Conservation (phyloP, 2,888 invertebrate genomes). For the Ochropacha duplaris region DNA sequence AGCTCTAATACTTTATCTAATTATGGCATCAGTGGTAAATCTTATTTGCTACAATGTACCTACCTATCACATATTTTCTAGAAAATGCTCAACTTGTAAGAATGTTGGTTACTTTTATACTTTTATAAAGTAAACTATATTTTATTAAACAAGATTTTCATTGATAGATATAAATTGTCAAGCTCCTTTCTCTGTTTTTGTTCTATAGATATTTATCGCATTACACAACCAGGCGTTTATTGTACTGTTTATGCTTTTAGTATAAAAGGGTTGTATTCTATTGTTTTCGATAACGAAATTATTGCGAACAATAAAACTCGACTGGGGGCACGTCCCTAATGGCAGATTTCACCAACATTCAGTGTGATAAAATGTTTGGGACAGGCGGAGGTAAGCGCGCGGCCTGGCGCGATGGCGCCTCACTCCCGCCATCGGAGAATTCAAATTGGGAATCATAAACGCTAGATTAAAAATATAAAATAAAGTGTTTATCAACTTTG, state of each 20-base stretch:
- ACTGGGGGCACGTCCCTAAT: constrained; percentile 58
- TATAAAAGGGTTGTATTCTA: constrained; percentile 6
- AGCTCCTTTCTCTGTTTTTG: not conserved
- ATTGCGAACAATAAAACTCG: constrained; percentile 50
- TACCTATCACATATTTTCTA: too few species aligned
- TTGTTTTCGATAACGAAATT: constrained; percentile 38
- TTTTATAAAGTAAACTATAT: not conserved
- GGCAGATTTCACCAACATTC: constrained; percentile 65
- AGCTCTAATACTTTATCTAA: too few species aligned
- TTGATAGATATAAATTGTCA: not conserved
- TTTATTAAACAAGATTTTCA: not conserved
- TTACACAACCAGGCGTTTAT: constrained; percentile 26
- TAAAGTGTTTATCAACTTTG: constrained; percentile 13
- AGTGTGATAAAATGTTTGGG: constrained; percentile 75
- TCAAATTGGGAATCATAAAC: constrained; percentile 54
- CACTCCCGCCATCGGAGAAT: constrained; percentile 67
- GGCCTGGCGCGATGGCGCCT: constrained; percentile 43
- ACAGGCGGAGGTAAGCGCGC: constrained; percentile 59
- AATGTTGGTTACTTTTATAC: too few species aligned
- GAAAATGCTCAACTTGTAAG: too few species aligned
- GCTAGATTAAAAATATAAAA: constrained; percentile 34
- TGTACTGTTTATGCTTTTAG: constrained; percentile 24
- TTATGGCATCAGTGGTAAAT: too few species aligned
- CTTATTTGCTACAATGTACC: too few species aligned
- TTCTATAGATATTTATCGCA: constrained; percentile 6